Base-by-base conservation (phyloP, 2,113 vertebrate species). In the Epinephelus fuscoguttatus region DNA sequence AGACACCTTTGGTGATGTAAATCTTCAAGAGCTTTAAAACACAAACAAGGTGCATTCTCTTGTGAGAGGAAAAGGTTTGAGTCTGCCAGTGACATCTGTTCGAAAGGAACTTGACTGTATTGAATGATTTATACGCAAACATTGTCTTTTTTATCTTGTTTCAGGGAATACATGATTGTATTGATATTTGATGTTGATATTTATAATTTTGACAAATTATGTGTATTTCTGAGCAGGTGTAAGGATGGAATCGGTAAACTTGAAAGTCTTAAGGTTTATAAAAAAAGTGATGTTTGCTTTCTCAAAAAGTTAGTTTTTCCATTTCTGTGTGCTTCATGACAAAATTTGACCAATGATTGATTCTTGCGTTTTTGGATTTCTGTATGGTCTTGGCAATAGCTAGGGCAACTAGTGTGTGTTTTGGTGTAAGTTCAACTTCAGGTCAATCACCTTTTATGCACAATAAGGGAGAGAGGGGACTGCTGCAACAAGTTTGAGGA, bases 1-100 rank as follows among this genome's bases (percentile, higher is more conserved):
- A 90, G 78, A 85, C 72, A 75, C 63, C 78, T 82, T 82, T 89
- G 84, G 84, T 86, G 72, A 92, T 89, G 74, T 82, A 90, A 93
- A 94, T 89, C 76, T 83, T 69, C 23, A 40, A 37, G 63, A 73
- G 62, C 42, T 60, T 79, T 84, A 82, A 81, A 89, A 86, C 63
- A 80, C 47, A 64, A 69, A 72, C 64, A 72, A 64, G 70, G 21
- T 57, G 61, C 27, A 49, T 79, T 83, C 78, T 93, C 74, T n/a
- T 40, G 64, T 62, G 78, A 66, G 53, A 30, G 47, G 33, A 53
- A 76, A 70, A 83, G 53, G 18, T 80, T 57, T 23, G 19, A 82
- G 70, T 67, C 68, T 74, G 56, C 69, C 63, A 23, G 56, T 75
- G 66, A 84, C 63, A 60, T 69, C 71, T 83, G 75, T 66, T 75